A percentile compares a stretch with the other conserved stretches of the same genome.
Conservation (phyloP, 2,888 invertebrate genomes). For the Meghimatium bilineatum region DNA sequence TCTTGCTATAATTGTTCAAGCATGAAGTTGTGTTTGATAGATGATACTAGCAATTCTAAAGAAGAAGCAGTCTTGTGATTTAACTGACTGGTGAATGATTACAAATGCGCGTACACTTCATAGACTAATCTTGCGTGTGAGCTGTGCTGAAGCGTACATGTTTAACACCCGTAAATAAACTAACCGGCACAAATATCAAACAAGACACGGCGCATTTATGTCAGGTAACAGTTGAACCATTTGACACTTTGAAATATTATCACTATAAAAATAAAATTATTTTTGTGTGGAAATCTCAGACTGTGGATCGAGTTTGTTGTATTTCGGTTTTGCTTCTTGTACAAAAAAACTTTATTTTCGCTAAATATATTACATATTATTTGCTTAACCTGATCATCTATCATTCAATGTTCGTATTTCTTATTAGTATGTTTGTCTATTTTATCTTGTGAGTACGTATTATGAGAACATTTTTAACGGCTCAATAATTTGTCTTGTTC, state of each 20-base stretch:
- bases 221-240: neutral
- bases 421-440: neutral
- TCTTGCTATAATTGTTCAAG: too few species aligned
- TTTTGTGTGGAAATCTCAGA: neutral
- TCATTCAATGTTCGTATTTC: neutral
- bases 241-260: neutral
- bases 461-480: neutral
- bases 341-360: neutral
- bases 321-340: neutral
- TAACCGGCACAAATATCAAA: neutral
- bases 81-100: too few species aligned
- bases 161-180: neutral
- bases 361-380: neutral
- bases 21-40: too few species aligned
- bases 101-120: too few species aligned
- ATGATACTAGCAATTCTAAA: too few species aligned
- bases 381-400: neutral
- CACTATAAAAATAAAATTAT: neutral
- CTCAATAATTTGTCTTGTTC: too few species aligned
- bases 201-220: neutral
- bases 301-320: neutral
- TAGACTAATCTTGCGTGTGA: too few species aligned
- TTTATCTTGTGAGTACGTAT: neutral
- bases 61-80: too few species aligned
- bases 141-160: neutral